Evolutionary conservation across 2,113 vertebrate genomes (phyloP), one percentile per base, ranked within the genome.

Genomic region (Globicephala melas): DNA sequence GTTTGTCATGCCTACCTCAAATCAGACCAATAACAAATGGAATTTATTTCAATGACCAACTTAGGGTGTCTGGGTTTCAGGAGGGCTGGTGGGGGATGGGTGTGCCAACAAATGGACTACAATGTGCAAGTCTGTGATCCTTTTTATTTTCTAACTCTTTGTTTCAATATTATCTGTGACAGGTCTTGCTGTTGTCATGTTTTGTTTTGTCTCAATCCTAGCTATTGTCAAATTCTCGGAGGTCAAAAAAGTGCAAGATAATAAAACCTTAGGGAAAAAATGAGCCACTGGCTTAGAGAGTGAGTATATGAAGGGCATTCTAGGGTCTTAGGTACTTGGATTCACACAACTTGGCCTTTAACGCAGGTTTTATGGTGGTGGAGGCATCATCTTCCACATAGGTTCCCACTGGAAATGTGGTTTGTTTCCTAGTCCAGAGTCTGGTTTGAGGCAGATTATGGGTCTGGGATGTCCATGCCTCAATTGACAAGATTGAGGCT

Each of bases 201-300:
- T 95, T 79, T 92, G 41, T 79, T 76, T 58, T 92, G 26, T 82
- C 89, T 84, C 70, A 92, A 95, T 89, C 3, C 36, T 82, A 67
- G 36, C 38, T 90, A 80, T 31, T 77, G 8, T 82, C 81, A 95
- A 81, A 70, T 80, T 97, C 31, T 95, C 81, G 83, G 63, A 53
- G 38, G 82, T 91, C 12, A 87, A 41, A 91, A 53, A 38, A 41
- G 36, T 55, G 85, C 15, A 84, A 73, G 33, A 93, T 47, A 76
- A 88, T 55, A 97, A 96, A 96, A 89, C 12, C n/a, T 96, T 44
- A 89, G 41, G 23, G 41, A 15, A 71, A 77, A 93, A 73, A 55
- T 20, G 47, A 36, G 7, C 23, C 44, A 21, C 73, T 93, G 68
- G 55, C 55, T 97, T 38, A 85, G n/a, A 87, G 50, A 83, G 88